Percentiles rank a stretch among this genome's conserved stretches.
Conservation (phyloP, 2,113 vertebrate species). For the Chaetops frenatus region DNA sequence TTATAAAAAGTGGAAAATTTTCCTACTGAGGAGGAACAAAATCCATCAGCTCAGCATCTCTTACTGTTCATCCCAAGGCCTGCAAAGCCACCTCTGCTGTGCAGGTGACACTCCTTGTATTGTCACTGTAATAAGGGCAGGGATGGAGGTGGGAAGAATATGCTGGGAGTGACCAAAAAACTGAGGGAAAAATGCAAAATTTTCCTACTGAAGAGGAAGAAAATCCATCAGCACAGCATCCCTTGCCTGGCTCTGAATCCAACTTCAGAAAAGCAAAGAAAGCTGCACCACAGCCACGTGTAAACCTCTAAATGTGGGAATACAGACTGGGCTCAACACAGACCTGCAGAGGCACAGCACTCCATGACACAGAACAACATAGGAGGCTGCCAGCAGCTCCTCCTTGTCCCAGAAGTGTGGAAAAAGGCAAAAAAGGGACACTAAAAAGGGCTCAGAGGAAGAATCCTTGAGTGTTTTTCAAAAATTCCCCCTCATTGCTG, state of each 20-base stretch:
- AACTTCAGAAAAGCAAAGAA: not conserved
- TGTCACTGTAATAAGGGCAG: not conserved
- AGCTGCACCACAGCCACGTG: not conserved
- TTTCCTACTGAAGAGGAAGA: not conserved
- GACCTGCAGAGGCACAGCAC: not conserved
- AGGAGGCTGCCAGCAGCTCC: not conserved
- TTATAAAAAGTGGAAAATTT: not conserved
- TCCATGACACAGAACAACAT: rapidly evolving
- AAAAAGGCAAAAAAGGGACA: not conserved
- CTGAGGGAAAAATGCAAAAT: not conserved
- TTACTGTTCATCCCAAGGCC: not conserved
- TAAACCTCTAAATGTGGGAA: not conserved
- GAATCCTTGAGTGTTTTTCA: not conserved
- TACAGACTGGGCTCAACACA: not conserved
- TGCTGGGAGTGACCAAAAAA: not conserved
- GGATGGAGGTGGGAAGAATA: not conserved
- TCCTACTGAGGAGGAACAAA: not conserved
- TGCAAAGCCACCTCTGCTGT: not conserved
- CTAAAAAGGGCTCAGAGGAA: not conserved
- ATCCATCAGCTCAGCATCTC: not conserved
- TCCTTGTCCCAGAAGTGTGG: not conserved
- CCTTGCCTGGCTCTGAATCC: not conserved
- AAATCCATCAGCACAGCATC: not conserved
- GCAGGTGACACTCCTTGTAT: not conserved
- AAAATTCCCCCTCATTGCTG: not conserved